These are phyloP conservation scores for Pseudorhiza aurosa DNA, from an alignment of 30 jellyfish, hydroid and myxozoan genomes.

Conservation along the genomic window DNA sequence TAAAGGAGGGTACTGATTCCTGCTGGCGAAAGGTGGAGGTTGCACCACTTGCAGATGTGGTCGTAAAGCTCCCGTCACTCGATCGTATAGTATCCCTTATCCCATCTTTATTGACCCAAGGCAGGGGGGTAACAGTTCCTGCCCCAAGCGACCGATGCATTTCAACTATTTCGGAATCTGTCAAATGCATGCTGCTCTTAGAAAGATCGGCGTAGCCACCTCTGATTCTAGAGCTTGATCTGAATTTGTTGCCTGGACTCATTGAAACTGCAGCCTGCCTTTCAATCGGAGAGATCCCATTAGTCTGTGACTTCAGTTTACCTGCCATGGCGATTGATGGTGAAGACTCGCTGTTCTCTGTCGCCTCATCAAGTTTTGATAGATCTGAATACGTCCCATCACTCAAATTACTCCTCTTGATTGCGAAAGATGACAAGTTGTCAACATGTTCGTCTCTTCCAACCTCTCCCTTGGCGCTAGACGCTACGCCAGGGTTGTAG, in stretches of 20 bases:
- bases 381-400: conserved; percentile 49
- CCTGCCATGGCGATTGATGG: neutral
- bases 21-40: too few relatives aligned
- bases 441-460: neutral
- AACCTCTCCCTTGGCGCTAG: too few relatives aligned
- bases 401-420: neutral
- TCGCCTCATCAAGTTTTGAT: neutral
- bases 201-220: neutral
- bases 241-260: neutral
- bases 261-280: neutral
- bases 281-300: conserved; percentile 56
- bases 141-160: conserved; percentile 79
- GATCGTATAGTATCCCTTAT: neutral
- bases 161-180: conserved; percentile 42
- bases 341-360: conserved; percentile 16
- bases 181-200: neutral
- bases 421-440: neutral
- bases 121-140: conserved; percentile 75
- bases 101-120: neutral
- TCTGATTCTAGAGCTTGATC: conserved; percentile 37
- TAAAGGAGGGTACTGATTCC: neutral
- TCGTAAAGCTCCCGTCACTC: neutral
- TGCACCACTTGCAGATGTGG: neutral
- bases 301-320: conserved; percentile 6
- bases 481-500: too few relatives aligned